These are phyloP conservation scores for Festucalex cinctus DNA, from an alignment of 2,113 vertebrate species.

Conservation along the genomic window DNA sequence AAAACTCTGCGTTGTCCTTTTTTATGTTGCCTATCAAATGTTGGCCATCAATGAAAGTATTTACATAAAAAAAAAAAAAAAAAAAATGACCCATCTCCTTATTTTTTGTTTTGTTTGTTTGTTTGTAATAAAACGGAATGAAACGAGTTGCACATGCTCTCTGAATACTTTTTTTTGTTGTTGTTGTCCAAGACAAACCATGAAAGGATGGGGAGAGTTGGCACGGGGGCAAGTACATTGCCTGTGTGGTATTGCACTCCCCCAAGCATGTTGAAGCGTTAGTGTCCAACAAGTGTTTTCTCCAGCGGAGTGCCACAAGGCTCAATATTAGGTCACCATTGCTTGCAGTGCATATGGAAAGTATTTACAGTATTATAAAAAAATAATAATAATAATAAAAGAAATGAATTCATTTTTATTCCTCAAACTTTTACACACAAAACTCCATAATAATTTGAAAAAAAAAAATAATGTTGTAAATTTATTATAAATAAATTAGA, in stretches of 20 bases:
- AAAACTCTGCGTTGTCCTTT: slow-evolving; percentile 45
- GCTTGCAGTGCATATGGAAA: not conserved
- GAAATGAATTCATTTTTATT: not conserved
- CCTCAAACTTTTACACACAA: not conserved
- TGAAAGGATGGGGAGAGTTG: no score
- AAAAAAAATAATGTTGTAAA: no score
- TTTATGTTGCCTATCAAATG: slow-evolving; percentile 50
- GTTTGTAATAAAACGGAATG: slow-evolving; percentile 79
- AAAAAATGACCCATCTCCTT: slow-evolving; percentile 65
- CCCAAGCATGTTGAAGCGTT: slow-evolving; percentile 28
- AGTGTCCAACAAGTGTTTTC: not conserved
- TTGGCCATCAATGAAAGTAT: slow-evolving; percentile 66
- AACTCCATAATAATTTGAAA: not conserved
- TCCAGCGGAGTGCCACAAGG: not conserved
- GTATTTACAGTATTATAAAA: not conserved
- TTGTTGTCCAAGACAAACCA: no score
- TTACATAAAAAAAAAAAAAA: no score
- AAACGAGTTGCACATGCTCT: slow-evolving; percentile 32
- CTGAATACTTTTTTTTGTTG: not conserved
- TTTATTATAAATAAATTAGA: not conserved
- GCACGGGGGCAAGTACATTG: no score
- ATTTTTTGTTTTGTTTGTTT: slow-evolving; percentile 65
- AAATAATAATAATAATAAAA: no score
- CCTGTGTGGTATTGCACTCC: slow-evolving; percentile 25
- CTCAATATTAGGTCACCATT: not conserved